Evolutionary conservation across 2,888 invertebrate species (phyloP), one percentile per base, ranked within the genome.

Genomic region (Drosophila cognata): DNA sequence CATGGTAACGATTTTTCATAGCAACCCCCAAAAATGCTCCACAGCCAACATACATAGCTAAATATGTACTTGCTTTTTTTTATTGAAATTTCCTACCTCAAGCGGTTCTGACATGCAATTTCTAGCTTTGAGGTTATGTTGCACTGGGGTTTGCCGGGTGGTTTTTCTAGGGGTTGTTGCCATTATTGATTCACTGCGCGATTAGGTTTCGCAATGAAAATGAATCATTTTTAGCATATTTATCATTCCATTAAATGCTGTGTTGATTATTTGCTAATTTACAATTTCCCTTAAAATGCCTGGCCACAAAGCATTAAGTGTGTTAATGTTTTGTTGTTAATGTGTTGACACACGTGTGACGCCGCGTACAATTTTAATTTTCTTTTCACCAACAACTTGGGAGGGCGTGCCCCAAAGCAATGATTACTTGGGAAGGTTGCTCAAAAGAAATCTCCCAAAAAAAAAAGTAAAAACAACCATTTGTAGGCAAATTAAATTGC

Each of bases 401-500:
- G 52, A 63, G 78, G 78, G 78, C 62, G 79, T 78, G 62, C 56
- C 79, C 62, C 46, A 50, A 25, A 77, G 65, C 52, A 46, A 62
- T 61, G 56, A 59, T 28, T 33, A 66, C 51, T 64, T 38, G 51
- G 55, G 62, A 52, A 67, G 63, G 58, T 65, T 69, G 35, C 41
- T 31, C 31, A 25, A 76, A 63, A 65, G 69, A 79, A 72, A 85
- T 63, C 56, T 58, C 46, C 41, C 25, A 46, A 62, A 52, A 48
- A 43, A 55, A 61, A 67, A 71, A 46, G 31, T 38, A 56, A 46
- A 66, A 77, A 63, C 41, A 29, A 66, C 74, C 80, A 91, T 90
- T 91, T 90, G 86, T 88, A 87, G 75, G 76, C 80, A 84, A 83
- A 88, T 90, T 90, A 90, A 87, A 81, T 74, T 84, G 77, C 79